Conservation (phyloP, 2,888 invertebrate genomes). For the Ashinkailepas kermadecensis region DNA sequence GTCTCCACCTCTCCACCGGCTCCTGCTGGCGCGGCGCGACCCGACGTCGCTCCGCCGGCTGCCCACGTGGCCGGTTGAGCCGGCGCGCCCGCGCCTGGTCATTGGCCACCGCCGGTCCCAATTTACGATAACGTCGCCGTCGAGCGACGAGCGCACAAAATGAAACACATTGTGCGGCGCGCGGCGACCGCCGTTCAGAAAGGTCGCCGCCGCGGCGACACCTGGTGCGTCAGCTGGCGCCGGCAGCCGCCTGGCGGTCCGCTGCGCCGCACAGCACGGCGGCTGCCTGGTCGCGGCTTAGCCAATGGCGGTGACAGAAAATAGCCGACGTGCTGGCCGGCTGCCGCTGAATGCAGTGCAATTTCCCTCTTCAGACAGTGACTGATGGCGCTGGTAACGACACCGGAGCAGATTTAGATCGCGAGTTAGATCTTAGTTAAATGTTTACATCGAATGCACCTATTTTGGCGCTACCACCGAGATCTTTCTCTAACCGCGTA, state of each 20-base stretch:
- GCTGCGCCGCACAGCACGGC: neutral
- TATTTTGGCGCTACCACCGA: too few relatives aligned
- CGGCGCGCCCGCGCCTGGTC: too few relatives aligned
- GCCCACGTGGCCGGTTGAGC: neutral
- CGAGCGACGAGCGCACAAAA: constrained; percentile 33
- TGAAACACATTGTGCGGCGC: neutral
- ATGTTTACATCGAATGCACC: neutral
- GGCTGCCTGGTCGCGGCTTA: neutral
- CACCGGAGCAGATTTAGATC: too few relatives aligned
- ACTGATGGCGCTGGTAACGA: neutral
- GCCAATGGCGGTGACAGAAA: neutral
- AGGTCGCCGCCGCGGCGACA: neutral
- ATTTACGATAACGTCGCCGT: constrained; percentile 4
- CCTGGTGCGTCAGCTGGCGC: neutral
- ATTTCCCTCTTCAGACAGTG: neutral
- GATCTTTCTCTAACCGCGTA: too few relatives aligned
- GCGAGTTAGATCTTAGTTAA: neutral
- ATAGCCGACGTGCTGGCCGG: neutral
- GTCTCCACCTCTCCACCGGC: neutral
- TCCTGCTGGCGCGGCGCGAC: too few relatives aligned
- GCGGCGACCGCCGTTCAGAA: neutral
- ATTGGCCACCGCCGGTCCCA: neutral
- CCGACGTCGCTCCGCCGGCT: neutral
- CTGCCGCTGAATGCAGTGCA: neutral
- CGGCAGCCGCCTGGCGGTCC: neutral